Evolutionary conservation across 2,888 invertebrate species (phyloP).

Genomic region (Muscina levida): DNA sequence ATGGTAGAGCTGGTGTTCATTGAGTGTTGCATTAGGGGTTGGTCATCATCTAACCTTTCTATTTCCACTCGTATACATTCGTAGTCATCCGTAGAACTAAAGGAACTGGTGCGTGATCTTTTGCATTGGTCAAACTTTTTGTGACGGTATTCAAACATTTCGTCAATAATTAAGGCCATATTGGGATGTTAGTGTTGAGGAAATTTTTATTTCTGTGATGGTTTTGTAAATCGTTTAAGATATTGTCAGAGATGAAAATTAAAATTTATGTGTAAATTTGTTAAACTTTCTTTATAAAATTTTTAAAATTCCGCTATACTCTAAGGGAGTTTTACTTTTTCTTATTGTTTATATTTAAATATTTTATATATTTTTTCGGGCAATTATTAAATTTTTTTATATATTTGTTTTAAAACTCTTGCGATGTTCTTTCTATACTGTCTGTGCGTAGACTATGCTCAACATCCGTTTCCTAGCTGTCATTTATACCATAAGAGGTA

Average conservation of each 20-base stretch:
- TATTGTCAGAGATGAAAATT: too few relatives aligned
- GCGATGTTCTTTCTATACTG: conserved; percentile 10
- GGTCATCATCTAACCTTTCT: conserved; percentile 12
- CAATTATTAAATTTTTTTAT: not conserved
- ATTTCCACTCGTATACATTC: conserved; percentile 37
- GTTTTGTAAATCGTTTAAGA: too few relatives aligned
- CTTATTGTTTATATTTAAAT: too few relatives aligned
- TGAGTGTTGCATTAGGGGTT: conserved; percentile 9
- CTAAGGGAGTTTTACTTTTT: too few relatives aligned
- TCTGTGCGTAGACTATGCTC: not conserved
- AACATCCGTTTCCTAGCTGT: not conserved
- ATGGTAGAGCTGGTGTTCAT: not conserved
- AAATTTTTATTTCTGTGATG: too few relatives aligned
- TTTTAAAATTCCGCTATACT: too few relatives aligned
- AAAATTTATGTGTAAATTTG: too few relatives aligned
- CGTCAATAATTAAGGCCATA: conserved; percentile 30
- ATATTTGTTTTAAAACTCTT: not conserved
- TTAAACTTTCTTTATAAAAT: too few relatives aligned
- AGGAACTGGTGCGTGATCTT: conserved; percentile 41
- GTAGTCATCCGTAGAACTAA: conserved; percentile 20
- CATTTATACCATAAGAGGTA: not conserved
- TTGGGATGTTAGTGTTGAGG: not conserved
- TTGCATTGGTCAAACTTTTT: conserved; percentile 73
- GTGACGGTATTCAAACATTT: conserved; percentile 70
- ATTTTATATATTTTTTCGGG: too few relatives aligned